Conservation (phyloP, 2,888 invertebrate genomes). For the Thera britannica region DNA sequence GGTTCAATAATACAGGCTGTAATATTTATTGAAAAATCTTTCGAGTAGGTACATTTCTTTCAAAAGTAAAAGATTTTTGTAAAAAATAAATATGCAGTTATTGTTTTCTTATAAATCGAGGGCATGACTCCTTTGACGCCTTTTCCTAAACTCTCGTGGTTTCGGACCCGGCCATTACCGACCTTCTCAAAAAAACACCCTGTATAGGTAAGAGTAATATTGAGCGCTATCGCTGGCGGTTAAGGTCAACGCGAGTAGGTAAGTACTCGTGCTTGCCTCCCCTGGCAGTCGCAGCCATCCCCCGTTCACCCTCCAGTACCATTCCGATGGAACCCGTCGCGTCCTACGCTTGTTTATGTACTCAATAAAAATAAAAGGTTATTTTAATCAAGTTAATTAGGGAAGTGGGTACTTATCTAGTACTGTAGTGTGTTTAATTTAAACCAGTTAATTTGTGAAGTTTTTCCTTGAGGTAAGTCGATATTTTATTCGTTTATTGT, state of each 20-base stretch:
- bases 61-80: too few relatives aligned
- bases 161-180: too few relatives aligned
- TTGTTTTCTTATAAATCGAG: too few relatives aligned
- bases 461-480: constrained; percentile 13
- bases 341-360: constrained; percentile 14
- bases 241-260: constrained; percentile 13
- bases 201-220: neutral
- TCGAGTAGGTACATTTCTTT: too few relatives aligned
- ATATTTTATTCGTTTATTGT: constrained; percentile 6
- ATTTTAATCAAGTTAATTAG: constrained; percentile 4
- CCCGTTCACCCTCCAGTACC: constrained; percentile 20
- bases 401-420: constrained; percentile 1
- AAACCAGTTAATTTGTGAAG: constrained; percentile 4
- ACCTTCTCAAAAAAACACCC: too few relatives aligned
- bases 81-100: too few relatives aligned
- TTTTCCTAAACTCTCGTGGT: too few relatives aligned
- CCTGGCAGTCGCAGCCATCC: constrained; percentile 10
- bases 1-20: too few relatives aligned
- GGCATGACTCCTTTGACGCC: too few relatives aligned
- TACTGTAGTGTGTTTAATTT: neutral
- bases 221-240: constrained; percentile 13
- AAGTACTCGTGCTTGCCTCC: constrained; percentile 6
- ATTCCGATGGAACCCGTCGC: constrained; percentile 18
- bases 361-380: constrained; percentile 10
- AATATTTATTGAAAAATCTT: too few relatives aligned